phyloP scores from a whole-genome alignment of 2,113 vertebrate genomes.

The Origma solitaria region DNA sequence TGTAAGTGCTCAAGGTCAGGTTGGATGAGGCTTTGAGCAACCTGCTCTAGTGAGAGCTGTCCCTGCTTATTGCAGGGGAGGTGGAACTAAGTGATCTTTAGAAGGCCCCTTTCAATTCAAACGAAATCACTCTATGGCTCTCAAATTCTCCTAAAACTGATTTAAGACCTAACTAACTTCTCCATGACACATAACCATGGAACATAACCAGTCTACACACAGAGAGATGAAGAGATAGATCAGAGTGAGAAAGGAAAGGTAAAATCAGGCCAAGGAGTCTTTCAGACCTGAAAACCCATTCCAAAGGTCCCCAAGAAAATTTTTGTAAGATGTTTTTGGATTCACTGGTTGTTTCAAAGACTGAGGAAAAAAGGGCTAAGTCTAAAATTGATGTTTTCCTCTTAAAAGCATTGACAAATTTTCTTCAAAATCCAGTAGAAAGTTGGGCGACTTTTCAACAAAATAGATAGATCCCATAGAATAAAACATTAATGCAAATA shows the following conservation, averaged over 20 bases:
- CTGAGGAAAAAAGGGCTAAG: neutral
- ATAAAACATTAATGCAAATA: neutral
- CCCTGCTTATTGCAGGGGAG: neutral
- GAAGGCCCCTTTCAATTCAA: neutral
- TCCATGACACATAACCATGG: neutral
- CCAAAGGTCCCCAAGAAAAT: neutral
- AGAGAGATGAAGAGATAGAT: neutral
- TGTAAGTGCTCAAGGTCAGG: neutral
- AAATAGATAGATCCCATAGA: neutral
- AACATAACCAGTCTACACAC: neutral
- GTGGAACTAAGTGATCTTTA: neutral
- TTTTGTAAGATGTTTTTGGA: neutral
- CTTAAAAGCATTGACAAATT: neutral
- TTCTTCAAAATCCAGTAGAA: neutral
- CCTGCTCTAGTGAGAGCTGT: neutral
- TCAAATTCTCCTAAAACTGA: neutral
- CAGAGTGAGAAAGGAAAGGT: neutral
- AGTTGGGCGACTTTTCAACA: neutral
- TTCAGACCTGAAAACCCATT: neutral
- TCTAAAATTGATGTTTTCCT: neutral
- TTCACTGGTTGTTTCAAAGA: neutral
- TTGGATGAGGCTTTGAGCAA: neutral
- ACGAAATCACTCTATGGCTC: neutral
- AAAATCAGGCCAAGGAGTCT: neutral
- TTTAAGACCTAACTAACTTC: neutral